A percentile compares a stretch with the other conserved stretches of the same genome.
Conservation (phyloP, 2,113 vertebrate species). For the Cryptomyrus ogoouensis region DNA sequence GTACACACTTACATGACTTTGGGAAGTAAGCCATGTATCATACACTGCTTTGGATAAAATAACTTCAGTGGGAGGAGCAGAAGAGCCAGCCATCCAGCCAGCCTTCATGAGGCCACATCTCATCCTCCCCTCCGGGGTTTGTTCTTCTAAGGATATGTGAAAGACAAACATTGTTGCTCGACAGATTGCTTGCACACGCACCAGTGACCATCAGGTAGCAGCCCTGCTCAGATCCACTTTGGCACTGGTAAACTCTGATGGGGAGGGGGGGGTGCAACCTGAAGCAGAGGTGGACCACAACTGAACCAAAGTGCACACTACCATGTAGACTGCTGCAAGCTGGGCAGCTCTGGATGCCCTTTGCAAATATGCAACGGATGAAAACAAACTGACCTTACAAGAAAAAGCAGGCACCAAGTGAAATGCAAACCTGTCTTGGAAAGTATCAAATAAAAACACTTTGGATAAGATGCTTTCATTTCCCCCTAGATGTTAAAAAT, state of each 20-base stretch:
- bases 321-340: background rate
- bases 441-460: background rate
- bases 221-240: background rate
- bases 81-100: background rate
- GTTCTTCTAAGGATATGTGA: constrained; percentile 8
- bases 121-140: background rate
- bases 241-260: background rate
- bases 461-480: background rate
- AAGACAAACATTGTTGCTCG: background rate
- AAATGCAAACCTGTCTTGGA: background rate
- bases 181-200: constrained; percentile 2
- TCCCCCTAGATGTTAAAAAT: background rate
- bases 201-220: background rate
- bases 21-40: background rate
- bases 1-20: background rate
- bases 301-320: background rate
- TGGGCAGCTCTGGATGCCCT: background rate
- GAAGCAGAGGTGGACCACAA: background rate
- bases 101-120: background rate
- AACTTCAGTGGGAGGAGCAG: background rate
- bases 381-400: background rate
- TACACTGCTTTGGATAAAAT: constrained; percentile 1
- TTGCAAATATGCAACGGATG: background rate
- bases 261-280: background rate
- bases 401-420: background rate